A percentile compares a stretch with the other conserved stretches of the same genome.
phyloP scores from a whole-genome alignment of 2,888 invertebrate species.

The Hyalella azteca region DNA sequence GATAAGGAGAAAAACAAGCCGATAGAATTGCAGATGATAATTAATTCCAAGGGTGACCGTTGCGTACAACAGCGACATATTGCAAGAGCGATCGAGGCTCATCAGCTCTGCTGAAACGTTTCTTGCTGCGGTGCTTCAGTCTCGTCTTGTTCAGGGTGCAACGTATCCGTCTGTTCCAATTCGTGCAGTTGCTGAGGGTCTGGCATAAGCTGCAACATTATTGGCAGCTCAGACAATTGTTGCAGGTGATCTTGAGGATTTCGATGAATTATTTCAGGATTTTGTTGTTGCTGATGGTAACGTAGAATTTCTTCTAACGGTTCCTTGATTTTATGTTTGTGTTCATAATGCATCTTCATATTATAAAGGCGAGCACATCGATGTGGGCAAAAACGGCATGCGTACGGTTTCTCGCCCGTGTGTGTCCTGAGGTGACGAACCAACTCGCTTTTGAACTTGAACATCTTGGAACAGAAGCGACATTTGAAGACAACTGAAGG shows the following conservation, averaged over 20 bases:
- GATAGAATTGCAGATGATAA: not conserved
- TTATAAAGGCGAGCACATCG: slow-evolving; percentile 36
- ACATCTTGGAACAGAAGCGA: slow-evolving; percentile 40
- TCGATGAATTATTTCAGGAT: not conserved
- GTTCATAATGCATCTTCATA: slow-evolving; percentile 38
- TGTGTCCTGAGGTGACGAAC: slow-evolving; percentile 52
- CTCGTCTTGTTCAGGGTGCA: not conserved
- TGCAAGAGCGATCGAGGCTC: not conserved
- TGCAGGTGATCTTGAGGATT: not conserved
- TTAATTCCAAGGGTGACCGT: not conserved
- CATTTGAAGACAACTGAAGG: slow-evolving; percentile 7
- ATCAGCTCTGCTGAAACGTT: not conserved
- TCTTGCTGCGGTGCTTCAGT: not conserved
- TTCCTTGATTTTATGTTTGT: slow-evolving; percentile 32
- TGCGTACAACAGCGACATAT: not conserved
- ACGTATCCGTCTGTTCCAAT: not conserved
- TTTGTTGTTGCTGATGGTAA: slow-evolving; percentile 31
- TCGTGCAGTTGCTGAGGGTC: not conserved
- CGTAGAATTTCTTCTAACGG: slow-evolving; percentile 13
- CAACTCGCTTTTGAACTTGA: slow-evolving; percentile 54
- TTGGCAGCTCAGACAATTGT: not conserved
- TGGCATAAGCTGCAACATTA: not conserved
- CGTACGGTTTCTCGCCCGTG: slow-evolving; percentile 52
- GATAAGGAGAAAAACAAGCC: not conserved
- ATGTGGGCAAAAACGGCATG: slow-evolving; percentile 44